These are phyloP conservation scores for Vanessa atalanta DNA, from an alignment of 1,140 invertebrate genomes.

Conservation along the genomic window DNA sequence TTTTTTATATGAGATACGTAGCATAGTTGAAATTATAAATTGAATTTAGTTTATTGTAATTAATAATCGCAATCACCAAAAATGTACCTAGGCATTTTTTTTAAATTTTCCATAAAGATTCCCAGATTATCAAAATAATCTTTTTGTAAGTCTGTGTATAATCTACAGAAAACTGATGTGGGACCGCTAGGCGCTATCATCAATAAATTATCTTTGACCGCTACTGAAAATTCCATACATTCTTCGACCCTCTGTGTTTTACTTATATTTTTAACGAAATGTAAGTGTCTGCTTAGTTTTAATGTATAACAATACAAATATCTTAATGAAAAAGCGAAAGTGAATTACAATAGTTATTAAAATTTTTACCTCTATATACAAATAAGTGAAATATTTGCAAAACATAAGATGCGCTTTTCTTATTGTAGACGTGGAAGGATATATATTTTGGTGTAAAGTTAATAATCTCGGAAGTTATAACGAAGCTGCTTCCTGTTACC, in stretches of 20 bases:
- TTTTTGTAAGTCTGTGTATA: background rate
- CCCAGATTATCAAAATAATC: no score
- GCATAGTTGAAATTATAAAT: no score
- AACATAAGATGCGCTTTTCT: slow-evolving; percentile 31
- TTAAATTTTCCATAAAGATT: no score
- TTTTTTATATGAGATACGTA: no score
- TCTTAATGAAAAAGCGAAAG: background rate
- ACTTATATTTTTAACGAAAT: slow-evolving; percentile 13
- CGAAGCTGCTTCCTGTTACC: background rate
- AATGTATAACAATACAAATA: slow-evolving; percentile 1
- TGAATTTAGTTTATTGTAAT: no score
- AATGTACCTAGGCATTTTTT: no score
- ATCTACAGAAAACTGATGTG: slow-evolving; percentile 1
- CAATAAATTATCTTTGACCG: background rate
- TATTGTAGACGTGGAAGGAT: slow-evolving; percentile 34
- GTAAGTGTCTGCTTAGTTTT: slow-evolving; percentile 1
- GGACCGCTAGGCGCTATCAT: background rate
- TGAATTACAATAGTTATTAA: background rate
- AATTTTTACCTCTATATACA: background rate
- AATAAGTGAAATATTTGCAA: slow-evolving; percentile 1
- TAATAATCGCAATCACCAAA: no score
- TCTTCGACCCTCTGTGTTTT: background rate
- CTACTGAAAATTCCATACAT: slow-evolving; percentile 4
- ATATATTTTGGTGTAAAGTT: slow-evolving; percentile 5
- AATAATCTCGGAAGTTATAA: background rate